Evolutionary conservation across 1,140 invertebrate species (phyloP).

Genomic region (Thalassaphorura encarpata): DNA sequence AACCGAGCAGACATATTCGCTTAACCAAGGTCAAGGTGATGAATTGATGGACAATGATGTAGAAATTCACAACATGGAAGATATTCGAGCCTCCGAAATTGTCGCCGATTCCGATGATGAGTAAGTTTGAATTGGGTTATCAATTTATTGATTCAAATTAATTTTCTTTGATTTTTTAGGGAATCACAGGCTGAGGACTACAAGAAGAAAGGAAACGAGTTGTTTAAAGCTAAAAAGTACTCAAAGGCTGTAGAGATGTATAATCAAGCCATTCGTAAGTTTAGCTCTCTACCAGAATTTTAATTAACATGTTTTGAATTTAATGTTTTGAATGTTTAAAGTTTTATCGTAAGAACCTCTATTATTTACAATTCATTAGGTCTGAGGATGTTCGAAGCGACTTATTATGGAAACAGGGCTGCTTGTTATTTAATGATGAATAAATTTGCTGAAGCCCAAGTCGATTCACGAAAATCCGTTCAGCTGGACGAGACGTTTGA

Average conservation of each 20-base stretch:
- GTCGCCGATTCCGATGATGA: not conserved
- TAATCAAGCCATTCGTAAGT: constrained; percentile 69
- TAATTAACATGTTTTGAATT: not conserved
- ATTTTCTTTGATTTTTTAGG: not conserved
- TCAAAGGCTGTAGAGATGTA: constrained; percentile 70
- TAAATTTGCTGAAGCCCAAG: constrained; percentile 67
- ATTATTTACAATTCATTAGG: constrained; percentile 59
- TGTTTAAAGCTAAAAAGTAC: constrained; percentile 78
- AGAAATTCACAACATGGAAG: not conserved
- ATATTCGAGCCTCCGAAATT: not conserved
- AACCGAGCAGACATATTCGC: not conserved
- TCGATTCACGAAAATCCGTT: constrained; percentile 69
- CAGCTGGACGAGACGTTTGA: constrained; percentile 64
- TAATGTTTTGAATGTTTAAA: not conserved
- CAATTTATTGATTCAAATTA: not conserved
- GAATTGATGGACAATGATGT: no score
- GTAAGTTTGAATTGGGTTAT: not conserved
- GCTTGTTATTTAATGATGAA: constrained; percentile 89
- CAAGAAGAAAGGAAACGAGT: constrained; percentile 77
- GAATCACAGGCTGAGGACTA: constrained; percentile 66
- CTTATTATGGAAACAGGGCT: constrained; percentile 81
- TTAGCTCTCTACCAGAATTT: no score
- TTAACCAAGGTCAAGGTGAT: not conserved
- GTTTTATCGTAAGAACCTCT: constrained; percentile 33
- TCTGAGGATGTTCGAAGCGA: constrained; percentile 41